Conservation (phyloP, 2,113 vertebrate genomes). For the Copsychus sechellarum region DNA sequence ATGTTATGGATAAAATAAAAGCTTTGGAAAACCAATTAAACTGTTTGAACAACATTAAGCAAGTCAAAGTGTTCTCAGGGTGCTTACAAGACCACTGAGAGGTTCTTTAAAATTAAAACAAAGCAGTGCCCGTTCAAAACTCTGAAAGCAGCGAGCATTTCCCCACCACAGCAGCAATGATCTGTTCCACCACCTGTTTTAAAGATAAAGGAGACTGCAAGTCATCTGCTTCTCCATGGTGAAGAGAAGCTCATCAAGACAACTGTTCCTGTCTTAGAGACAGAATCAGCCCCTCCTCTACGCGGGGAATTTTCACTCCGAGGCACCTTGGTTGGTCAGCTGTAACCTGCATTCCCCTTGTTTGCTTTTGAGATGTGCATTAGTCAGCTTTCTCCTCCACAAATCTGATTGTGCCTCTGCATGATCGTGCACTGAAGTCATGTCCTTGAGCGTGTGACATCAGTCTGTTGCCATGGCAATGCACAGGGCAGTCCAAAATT, state of each 20-base stretch:
- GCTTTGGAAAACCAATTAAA: constrained; percentile 63
- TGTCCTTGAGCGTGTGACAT: constrained; percentile 71
- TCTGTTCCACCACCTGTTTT: not conserved
- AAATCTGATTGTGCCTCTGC: constrained; percentile 41
- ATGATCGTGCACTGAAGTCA: constrained; percentile 59
- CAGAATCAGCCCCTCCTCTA: not conserved
- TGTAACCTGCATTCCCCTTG: constrained; percentile 1
- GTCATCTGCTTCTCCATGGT: not conserved
- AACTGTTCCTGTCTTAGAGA: not conserved
- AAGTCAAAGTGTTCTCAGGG: not conserved
- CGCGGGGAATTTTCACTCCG: not conserved
- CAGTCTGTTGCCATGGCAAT: constrained; percentile 69
- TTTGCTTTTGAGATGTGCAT: constrained; percentile 34
- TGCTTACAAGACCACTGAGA: not conserved
- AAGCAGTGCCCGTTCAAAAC: not conserved
- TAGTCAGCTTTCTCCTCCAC: constrained; percentile 56
- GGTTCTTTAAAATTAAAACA: not conserved
- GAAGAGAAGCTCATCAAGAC: constrained; percentile 11
- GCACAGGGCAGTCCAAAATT: constrained; percentile 58
- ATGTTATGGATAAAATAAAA: constrained; percentile 48
- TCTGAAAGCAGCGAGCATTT: not conserved
- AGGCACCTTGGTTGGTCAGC: constrained; percentile 16
- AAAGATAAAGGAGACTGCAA: not conserved
- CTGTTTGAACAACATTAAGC: constrained; percentile 47
- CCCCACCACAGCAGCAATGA: not conserved